Evolutionary conservation across 2,888 invertebrate species (phyloP).

Genomic region (Dryobota labecula): DNA sequence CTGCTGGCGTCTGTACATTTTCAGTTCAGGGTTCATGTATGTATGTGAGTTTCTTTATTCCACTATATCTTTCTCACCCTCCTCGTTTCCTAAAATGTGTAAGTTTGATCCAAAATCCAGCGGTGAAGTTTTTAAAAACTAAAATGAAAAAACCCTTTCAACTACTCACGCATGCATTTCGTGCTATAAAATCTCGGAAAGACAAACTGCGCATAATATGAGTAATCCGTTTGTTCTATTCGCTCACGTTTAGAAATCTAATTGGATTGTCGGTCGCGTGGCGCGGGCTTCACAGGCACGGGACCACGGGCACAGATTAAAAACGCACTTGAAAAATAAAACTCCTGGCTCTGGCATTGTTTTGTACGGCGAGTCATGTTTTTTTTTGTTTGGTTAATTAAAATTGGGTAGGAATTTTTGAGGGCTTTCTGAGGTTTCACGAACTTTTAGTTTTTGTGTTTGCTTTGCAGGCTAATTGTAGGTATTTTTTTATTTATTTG

Average conservation of each 20-base stretch:
- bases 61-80: too few relatives aligned
- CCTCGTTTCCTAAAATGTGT: neutral
- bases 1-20: too few relatives aligned
- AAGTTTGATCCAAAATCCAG: neutral
- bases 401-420: conserved; percentile 12
- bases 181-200: conserved; percentile 68
- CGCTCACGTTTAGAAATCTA: conserved; percentile 74
- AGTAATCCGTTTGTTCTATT: conserved; percentile 69
- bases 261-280: conserved; percentile 80
- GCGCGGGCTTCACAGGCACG: conserved; percentile 78
- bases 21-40: too few relatives aligned
- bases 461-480: conserved; percentile 10
- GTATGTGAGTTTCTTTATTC: too few relatives aligned
- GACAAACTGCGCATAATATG: conserved; percentile 68
- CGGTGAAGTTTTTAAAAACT: neutral
- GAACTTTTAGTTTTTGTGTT: conserved; percentile 3
- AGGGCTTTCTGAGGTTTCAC: conserved; percentile 2
- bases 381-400: conserved; percentile 30
- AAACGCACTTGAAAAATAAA: conserved; percentile 60
- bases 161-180: conserved; percentile 37
- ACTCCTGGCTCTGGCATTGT: conserved; percentile 21
- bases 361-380: conserved; percentile 18
- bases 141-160: neutral
- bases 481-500: neutral
- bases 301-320: conserved; percentile 65